Evolutionary conservation across 2,113 vertebrate genomes (phyloP).

Genomic region (Scomber colias): DNA sequence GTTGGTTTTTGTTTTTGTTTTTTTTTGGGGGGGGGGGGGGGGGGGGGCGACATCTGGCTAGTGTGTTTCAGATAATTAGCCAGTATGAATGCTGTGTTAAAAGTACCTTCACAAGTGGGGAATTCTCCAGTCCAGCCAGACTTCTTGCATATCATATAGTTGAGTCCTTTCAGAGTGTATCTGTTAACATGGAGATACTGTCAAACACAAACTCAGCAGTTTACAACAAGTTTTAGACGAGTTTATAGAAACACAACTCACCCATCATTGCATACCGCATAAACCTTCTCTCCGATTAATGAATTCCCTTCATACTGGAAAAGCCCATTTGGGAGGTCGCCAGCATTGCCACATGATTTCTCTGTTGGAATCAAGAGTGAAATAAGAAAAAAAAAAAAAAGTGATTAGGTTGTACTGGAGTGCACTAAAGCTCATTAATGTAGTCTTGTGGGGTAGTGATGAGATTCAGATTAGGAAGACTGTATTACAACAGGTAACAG

Average conservation of each 20-base stretch:
- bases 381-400: not conserved
- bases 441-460: too few species aligned
- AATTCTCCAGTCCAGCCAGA: conserved; percentile 71
- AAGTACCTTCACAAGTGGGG: conserved; percentile 76
- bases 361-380: conserved; percentile 41
- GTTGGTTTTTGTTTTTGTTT: too few species aligned
- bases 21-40: too few species aligned
- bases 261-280: conserved; percentile 73
- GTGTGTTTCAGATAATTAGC: not conserved
- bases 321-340: conserved; percentile 66
- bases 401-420: too few species aligned
- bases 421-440: too few species aligned
- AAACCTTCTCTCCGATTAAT: conserved; percentile 57
- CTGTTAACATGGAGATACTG: conserved; percentile 44
- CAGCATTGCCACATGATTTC: conserved; percentile 65
- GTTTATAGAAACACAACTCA: conserved; percentile 38
- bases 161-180: conserved; percentile 69
- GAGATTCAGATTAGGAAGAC: too few species aligned
- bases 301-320: conserved; percentile 52
- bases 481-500: too few species aligned
- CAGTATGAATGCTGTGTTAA: not conserved
- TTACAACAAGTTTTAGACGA: not conserved
- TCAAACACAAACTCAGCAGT: not conserved
- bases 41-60: too few species aligned
- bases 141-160: conserved; percentile 60